Conservation (phyloP, 2,888 invertebrate species). For the Prenolepis imparis region DNA sequence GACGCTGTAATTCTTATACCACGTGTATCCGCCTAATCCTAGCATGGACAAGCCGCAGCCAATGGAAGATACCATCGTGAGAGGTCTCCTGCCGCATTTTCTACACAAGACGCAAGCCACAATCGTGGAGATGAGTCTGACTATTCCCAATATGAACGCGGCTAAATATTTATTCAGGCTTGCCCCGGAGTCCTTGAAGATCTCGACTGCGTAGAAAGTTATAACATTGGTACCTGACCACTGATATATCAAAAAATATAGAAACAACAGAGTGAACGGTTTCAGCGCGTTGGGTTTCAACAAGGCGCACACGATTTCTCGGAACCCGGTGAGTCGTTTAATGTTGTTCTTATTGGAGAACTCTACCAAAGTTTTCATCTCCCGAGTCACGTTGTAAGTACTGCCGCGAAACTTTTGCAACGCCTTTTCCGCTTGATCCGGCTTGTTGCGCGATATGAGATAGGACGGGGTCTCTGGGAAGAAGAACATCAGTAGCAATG, state of each 20-base stretch:
- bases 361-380: constrained; percentile 88
- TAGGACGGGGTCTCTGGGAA: constrained; percentile 92
- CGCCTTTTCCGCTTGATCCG: constrained; percentile 88
- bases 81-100: constrained; percentile 88
- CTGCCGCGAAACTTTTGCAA: constrained; percentile 89
- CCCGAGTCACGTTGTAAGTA: constrained; percentile 89
- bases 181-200: constrained; percentile 89
- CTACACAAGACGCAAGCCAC: constrained; percentile 89
- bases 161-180: constrained; percentile 88
- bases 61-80: constrained; percentile 89
- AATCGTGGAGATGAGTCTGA: constrained; percentile 89
- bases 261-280: constrained; percentile 89
- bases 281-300: constrained; percentile 89
- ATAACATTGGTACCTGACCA: constrained; percentile 91
- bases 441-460: constrained; percentile 89
- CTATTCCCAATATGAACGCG: constrained; percentile 89
- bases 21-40: constrained; percentile 88
- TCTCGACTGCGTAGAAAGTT: constrained; percentile 90
- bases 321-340: constrained; percentile 87
- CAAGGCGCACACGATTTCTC: constrained; percentile 88
- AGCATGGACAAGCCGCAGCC: constrained; percentile 90
- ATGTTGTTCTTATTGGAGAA: constrained; percentile 90
- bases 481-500: constrained; percentile 88
- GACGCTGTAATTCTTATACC: constrained; percentile 87
- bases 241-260: constrained; percentile 91